Evolutionary conservation across 2,797 vertebrate species (phyloP).

Genomic region (Dicrostonyx torquatus): DNA sequence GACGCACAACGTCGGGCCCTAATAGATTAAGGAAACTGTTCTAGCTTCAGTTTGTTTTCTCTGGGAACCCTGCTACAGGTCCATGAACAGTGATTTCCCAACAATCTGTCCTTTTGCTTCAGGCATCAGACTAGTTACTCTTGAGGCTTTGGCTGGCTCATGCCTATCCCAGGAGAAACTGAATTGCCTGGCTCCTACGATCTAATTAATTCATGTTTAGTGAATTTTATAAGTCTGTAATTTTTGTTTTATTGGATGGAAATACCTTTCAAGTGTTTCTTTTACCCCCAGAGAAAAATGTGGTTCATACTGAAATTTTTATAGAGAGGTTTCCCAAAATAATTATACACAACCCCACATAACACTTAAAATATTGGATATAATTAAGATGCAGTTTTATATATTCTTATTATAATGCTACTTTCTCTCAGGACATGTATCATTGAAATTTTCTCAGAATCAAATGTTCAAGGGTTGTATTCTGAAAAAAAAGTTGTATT

Average conservation of each 20-base stretch:
- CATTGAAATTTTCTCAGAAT: slow-evolving; percentile 57
- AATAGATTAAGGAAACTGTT: background rate
- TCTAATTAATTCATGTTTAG: slow-evolving; percentile 62
- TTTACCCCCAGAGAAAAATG: slow-evolving; percentile 39
- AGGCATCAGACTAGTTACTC: background rate
- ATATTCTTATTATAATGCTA: background rate
- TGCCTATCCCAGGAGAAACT: slow-evolving; percentile 9
- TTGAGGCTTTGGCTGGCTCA: slow-evolving; percentile 1
- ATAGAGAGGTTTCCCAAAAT: slow-evolving; percentile 12
- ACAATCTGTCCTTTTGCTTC: slow-evolving; percentile 21
- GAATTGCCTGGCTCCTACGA: slow-evolving; percentile 14
- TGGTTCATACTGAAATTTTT: slow-evolving; percentile 52
- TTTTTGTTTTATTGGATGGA: slow-evolving; percentile 69
- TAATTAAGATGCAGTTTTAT: slow-evolving; percentile 50
- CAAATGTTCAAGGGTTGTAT: background rate
- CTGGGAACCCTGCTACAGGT: background rate
- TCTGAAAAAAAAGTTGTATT: background rate
- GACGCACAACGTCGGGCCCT: background rate
- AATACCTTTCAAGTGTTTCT: slow-evolving; percentile 65
- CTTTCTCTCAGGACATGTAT: slow-evolving; percentile 33
- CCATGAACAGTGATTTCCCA: slow-evolving; percentile 34
- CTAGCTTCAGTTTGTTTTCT: slow-evolving; percentile 47
- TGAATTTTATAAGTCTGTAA: slow-evolving; percentile 52
- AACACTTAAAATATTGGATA: slow-evolving; percentile 42
- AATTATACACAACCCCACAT: slow-evolving; percentile 43